phyloP scores from a whole-genome alignment of 2,888 invertebrate species.

The Drosophila flavopinicola region DNA sequence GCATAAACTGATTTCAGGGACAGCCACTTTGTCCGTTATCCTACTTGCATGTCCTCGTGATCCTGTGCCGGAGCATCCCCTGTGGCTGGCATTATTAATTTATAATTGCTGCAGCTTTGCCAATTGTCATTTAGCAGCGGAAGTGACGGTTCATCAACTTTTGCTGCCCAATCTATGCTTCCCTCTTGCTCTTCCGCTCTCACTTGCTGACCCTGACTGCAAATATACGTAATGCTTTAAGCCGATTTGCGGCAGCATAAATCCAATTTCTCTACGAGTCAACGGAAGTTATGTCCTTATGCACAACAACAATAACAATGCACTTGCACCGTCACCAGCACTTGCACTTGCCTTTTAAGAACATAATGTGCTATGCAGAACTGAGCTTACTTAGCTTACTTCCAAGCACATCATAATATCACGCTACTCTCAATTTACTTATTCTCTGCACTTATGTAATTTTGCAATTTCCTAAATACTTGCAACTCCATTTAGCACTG shows the following conservation, averaged over 20 bases:
- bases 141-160: slow-evolving; percentile 48
- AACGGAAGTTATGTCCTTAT: slow-evolving; percentile 40
- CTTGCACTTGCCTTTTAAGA: slow-evolving; percentile 19
- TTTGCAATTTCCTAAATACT: slow-evolving; percentile 32
- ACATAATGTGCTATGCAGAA: background rate
- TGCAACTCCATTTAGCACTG: slow-evolving; percentile 72
- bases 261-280: slow-evolving; percentile 47
- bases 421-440: slow-evolving; percentile 5
- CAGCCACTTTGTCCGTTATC: slow-evolving; percentile 6
- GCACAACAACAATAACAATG: slow-evolving; percentile 23
- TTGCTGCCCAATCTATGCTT: slow-evolving; percentile 1
- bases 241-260: slow-evolving; percentile 67
- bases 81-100: slow-evolving; percentile 41
- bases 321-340: slow-evolving; percentile 22
- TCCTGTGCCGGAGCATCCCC: slow-evolving; percentile 10
- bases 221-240: slow-evolving; percentile 53
- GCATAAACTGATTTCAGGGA: slow-evolving; percentile 23
- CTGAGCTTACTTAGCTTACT: slow-evolving; percentile 4
- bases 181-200: background rate
- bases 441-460: slow-evolving; percentile 36
- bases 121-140: slow-evolving; percentile 50
- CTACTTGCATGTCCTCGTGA: background rate
- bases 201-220: background rate
- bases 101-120: slow-evolving; percentile 50
- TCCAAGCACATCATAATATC: background rate